Evolutionary conservation across 2,888 invertebrate genomes (phyloP).

Genomic region (Xestia sexstrigata): DNA sequence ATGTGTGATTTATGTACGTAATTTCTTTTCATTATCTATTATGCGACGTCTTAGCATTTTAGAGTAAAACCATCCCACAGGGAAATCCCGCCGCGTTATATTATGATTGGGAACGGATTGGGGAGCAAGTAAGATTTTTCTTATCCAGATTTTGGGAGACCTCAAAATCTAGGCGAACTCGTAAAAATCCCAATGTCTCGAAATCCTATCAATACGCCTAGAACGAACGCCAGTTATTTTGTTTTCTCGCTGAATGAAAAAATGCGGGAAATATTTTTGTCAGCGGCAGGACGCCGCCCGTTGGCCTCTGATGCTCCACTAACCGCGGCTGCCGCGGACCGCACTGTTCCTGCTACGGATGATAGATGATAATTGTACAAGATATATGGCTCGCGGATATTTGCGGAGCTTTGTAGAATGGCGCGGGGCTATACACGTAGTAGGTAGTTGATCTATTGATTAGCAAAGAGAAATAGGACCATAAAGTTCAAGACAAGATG

Average conservation of each 20-base stretch:
- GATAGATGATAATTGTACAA: conserved; percentile 41
- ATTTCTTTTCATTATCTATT: neutral
- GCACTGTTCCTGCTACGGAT: conserved; percentile 25
- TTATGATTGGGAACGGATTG: conserved; percentile 33
- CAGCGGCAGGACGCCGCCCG: conserved; percentile 43
- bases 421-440: neutral
- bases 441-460: neutral
- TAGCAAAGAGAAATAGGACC: neutral
- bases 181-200: conserved; percentile 56
- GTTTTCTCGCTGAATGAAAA: conserved; percentile 42
- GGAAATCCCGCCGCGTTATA: conserved; percentile 21
- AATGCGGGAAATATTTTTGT: conserved; percentile 59
- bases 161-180: conserved; percentile 57
- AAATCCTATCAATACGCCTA: conserved; percentile 48
- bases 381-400: conserved; percentile 21
- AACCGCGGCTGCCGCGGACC: conserved; percentile 43
- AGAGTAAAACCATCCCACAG: neutral
- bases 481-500: neutral
- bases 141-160: conserved; percentile 28
- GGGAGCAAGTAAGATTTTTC: conserved; percentile 29
- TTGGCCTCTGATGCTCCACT: conserved; percentile 22
- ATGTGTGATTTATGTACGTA: neutral
- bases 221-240: conserved; percentile 46
- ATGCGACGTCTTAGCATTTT: neutral
- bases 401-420: neutral